Conservation (phyloP, 1,140 invertebrate genomes). For the Drosophila persimilis region DNA sequence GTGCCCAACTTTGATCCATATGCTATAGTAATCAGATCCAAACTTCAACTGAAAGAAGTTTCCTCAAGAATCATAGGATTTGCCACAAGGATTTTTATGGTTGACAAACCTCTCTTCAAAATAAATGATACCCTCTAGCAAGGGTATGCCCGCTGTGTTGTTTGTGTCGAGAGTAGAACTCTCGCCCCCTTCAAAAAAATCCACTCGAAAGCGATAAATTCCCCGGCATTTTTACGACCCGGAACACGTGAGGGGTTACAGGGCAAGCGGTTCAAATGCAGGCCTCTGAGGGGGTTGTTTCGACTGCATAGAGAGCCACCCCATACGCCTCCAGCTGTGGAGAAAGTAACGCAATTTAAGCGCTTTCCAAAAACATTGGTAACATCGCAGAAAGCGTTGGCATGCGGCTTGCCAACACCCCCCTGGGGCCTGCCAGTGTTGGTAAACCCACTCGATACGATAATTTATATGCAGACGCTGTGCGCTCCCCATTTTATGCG, state of each 20-base stretch:
- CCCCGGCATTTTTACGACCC: conserved; percentile 69
- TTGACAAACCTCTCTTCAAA: no score
- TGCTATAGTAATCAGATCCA: no score
- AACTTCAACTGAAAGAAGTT: no score
- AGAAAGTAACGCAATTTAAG: conserved; percentile 71
- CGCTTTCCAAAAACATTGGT: conserved; percentile 61
- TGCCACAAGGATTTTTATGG: no score
- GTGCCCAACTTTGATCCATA: no score
- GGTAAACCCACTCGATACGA: conserved; percentile 49
- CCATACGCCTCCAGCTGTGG: neutral
- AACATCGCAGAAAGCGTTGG: conserved; percentile 71
- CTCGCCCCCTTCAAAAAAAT: conserved; percentile 31
- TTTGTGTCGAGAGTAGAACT: conserved; percentile 21
- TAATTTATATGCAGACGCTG: conserved; percentile 59
- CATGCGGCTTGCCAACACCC: conserved; percentile 40
- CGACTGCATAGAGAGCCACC: conserved; percentile 12
- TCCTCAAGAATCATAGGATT: no score
- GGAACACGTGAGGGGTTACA: conserved; percentile 12
- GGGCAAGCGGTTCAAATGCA: conserved; percentile 53
- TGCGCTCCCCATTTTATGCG: conserved; percentile 37
- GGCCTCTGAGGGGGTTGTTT: conserved; percentile 18
- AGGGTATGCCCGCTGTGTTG: neutral
- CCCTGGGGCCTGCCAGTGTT: conserved; percentile 31
- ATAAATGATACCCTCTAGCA: neutral
- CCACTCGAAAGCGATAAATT: conserved; percentile 77